Conservation (phyloP, 1,140 invertebrate species). For the Saccostrea cuccullata region DNA sequence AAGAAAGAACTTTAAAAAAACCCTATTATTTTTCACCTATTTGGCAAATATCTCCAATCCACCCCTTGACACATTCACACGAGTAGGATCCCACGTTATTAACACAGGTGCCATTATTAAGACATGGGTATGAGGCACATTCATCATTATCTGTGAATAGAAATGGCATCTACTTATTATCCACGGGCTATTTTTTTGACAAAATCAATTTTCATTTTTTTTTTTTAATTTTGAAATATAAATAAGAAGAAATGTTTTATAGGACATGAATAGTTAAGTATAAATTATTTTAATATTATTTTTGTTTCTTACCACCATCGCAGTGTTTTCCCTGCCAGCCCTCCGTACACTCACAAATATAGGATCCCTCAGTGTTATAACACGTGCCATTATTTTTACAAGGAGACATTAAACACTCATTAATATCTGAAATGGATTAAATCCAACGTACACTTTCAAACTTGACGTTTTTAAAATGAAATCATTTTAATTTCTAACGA, state of each 20-base stretch:
- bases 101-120: slow-evolving; percentile 42
- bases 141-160: slow-evolving; percentile 27
- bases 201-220: no score
- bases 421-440: not conserved
- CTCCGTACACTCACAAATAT: slow-evolving; percentile 41
- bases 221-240: no score
- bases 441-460: not conserved
- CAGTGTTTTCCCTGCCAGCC: slow-evolving; percentile 46
- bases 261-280: not conserved
- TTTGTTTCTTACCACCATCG: slow-evolving; percentile 60
- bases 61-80: slow-evolving; percentile 36
- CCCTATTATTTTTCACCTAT: not conserved
- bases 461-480: not conserved
- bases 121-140: slow-evolving; percentile 23
- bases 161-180: not conserved
- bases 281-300: not conserved
- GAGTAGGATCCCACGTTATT: slow-evolving; percentile 1
- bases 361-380: slow-evolving; percentile 31
- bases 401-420: slow-evolving; percentile 39
- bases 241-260: not conserved
- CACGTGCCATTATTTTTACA: slow-evolving; percentile 46
- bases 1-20: not conserved
- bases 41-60: slow-evolving; percentile 39
- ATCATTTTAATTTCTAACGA: not conserved
- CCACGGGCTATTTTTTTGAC: no score